A percentile compares a stretch with the other conserved stretches of the same genome.
These are phyloP conservation scores for Panagrolaimus sp. DNA, from an alignment of 1,140 invertebrate species.

Conservation along the genomic window DNA sequence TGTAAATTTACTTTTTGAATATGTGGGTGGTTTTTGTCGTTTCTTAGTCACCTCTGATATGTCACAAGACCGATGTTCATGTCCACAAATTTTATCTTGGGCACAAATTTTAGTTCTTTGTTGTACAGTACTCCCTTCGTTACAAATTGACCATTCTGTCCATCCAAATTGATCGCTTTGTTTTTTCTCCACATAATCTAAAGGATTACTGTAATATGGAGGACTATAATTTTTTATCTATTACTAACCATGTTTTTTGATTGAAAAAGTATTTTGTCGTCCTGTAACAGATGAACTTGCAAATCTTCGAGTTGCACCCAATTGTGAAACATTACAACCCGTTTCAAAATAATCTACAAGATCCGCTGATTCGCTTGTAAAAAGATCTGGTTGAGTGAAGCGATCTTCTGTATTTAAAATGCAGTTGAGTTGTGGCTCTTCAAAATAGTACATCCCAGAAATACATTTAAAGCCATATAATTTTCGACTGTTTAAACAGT, in stretches of 20 bases:
- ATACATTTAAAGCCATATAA: slow-evolving; percentile 52
- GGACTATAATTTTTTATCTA: not conserved
- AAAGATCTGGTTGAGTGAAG: slow-evolving; percentile 48
- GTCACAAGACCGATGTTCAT: slow-evolving; percentile 21
- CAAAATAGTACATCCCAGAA: slow-evolving; percentile 57
- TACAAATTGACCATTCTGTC: slow-evolving; percentile 33
- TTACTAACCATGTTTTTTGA: slow-evolving; percentile 18
- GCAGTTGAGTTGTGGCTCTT: slow-evolving; percentile 57
- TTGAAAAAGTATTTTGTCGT: slow-evolving; percentile 15
- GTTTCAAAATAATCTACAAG: slow-evolving; percentile 58
- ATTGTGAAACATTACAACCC: slow-evolving; percentile 28
- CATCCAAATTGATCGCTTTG: slow-evolving; percentile 15
- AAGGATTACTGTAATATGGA: not conserved
- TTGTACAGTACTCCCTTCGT: not conserved
- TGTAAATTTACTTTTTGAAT: slow-evolving; percentile 15
- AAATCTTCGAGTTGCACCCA: slow-evolving; percentile 13
- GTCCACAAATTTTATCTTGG: slow-evolving; percentile 26
- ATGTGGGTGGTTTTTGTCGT: not conserved
- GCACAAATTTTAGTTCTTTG: slow-evolving; percentile 30
- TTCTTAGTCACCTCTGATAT: not conserved
- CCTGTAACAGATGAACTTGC: slow-evolving; percentile 20
- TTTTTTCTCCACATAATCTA: slow-evolving; percentile 12
- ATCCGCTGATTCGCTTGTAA: slow-evolving; percentile 55
- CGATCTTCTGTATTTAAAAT: slow-evolving; percentile 55
- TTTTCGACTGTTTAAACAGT: slow-evolving; percentile 49